Evolutionary conservation across 2,888 invertebrate species (phyloP).

Genomic region (Aleiodes testaceus): DNA sequence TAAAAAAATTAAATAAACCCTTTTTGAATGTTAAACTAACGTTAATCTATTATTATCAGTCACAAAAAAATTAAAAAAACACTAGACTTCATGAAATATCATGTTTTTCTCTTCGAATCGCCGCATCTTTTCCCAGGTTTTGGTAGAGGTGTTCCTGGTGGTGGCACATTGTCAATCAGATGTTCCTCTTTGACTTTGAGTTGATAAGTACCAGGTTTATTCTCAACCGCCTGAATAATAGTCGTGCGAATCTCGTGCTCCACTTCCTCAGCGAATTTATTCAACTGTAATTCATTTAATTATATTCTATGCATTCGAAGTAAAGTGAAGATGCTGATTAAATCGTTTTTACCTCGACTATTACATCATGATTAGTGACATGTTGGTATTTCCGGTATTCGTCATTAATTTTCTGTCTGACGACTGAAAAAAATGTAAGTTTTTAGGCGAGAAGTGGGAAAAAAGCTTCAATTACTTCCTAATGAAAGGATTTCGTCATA

Average conservation of each 20-base stretch:
- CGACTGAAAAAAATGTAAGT: slow-evolving; percentile 70
- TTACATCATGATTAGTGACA: slow-evolving; percentile 76
- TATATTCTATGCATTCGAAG: too few relatives aligned
- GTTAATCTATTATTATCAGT: neutral
- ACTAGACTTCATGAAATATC: neutral
- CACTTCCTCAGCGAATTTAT: slow-evolving; percentile 81
- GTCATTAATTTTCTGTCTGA: slow-evolving; percentile 83
- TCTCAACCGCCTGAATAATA: slow-evolving; percentile 82
- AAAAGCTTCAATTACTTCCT: too few relatives aligned
- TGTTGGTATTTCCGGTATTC: slow-evolving; percentile 82
- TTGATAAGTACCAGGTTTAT: slow-evolving; percentile 79
- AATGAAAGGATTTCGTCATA: too few relatives aligned
- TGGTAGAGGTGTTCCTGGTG: slow-evolving; percentile 48
- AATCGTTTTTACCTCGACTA: slow-evolving; percentile 77
- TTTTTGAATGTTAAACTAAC: too few relatives aligned
- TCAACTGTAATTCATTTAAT: slow-evolving; percentile 75
- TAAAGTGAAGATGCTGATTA: too few relatives aligned
- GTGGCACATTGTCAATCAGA: slow-evolving; percentile 36
- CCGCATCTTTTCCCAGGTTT: slow-evolving; percentile 31
- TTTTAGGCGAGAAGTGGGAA: neutral
- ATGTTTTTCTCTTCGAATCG: slow-evolving; percentile 3
- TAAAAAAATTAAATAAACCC: slow-evolving; percentile 18
- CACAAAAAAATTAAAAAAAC: neutral
- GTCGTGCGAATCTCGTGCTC: slow-evolving; percentile 82
- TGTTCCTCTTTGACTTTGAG: slow-evolving; percentile 37